These are phyloP conservation scores for Ctenomys sociabilis DNA, from an alignment of 2,113 vertebrate species.

Conservation along the genomic window DNA sequence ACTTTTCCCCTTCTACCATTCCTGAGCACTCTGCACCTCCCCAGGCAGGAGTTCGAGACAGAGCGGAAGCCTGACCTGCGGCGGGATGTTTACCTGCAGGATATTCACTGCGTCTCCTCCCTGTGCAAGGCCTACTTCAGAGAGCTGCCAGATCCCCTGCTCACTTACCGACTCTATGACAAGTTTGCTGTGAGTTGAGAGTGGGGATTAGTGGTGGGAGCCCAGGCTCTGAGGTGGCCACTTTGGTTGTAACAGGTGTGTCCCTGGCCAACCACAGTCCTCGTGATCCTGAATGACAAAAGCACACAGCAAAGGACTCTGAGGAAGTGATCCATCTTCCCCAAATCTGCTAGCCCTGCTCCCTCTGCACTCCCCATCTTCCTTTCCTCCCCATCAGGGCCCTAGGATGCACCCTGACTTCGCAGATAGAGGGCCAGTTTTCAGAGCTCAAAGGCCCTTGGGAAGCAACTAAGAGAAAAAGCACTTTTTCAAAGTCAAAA, in stretches of 20 bases:
- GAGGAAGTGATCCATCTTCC: background rate
- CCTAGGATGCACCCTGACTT: background rate
- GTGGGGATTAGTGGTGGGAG: background rate
- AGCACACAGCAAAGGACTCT: background rate
- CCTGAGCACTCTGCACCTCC: constrained; percentile 33
- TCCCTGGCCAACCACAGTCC: background rate
- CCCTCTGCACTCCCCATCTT: background rate
- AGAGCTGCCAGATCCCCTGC: constrained; percentile 95
- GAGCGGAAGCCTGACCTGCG: constrained; percentile 90
- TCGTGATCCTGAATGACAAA: background rate
- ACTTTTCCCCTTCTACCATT: background rate
- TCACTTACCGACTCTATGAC: constrained; percentile 97
- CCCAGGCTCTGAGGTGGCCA: background rate
- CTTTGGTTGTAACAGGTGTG: background rate
- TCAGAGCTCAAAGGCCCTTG: background rate
- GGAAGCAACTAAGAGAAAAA: constrained; percentile 30
- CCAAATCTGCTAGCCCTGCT: background rate
- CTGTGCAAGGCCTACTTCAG: constrained; percentile 97
- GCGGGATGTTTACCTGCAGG: constrained; percentile 93
- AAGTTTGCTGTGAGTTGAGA: constrained; percentile 93
- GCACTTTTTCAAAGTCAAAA: background rate
- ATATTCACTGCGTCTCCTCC: constrained; percentile 97
- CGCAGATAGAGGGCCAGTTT: background rate
- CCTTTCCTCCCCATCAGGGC: background rate
- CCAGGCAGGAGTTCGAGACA: constrained; percentile 92